Conservation (phyloP, 2,888 invertebrate species). For the Eucera pruinosa region DNA sequence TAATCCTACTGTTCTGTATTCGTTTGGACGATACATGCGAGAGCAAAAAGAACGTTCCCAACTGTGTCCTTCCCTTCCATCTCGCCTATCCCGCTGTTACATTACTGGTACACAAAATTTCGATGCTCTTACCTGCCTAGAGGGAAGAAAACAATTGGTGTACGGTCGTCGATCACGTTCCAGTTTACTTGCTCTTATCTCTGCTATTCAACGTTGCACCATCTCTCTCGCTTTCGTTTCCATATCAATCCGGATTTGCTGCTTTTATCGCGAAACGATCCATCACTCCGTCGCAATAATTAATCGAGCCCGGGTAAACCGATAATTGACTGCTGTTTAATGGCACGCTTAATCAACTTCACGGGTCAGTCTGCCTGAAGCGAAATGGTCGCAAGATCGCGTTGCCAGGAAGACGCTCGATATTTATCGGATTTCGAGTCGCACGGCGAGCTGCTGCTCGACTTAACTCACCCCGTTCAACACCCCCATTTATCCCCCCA, state of each 20-base stretch:
- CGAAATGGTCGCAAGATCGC: constrained; percentile 1
- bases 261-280: constrained; percentile 3
- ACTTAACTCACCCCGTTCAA: neutral
- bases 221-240: neutral
- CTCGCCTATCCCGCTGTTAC: neutral
- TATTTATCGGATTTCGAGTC: constrained; percentile 29
- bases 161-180: neutral
- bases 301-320: constrained; percentile 17
- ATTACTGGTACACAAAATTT: neutral
- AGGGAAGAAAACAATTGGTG: neutral
- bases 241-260: neutral
- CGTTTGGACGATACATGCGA: neutral
- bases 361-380: neutral
- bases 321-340: constrained; percentile 10
- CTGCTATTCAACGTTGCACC: too few relatives aligned
- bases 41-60: neutral
- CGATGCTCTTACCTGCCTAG: neutral
- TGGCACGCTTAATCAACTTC: constrained; percentile 21
- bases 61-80: neutral
- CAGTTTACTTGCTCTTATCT: neutral
- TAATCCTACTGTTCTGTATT: neutral
- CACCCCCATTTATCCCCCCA: neutral
- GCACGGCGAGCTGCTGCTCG: neutral
- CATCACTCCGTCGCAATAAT: constrained; percentile 17
- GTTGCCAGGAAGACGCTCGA: constrained; percentile 17